Conservation (phyloP, 2,797 vertebrate genomes). For the Anomalospiza imberbis region DNA sequence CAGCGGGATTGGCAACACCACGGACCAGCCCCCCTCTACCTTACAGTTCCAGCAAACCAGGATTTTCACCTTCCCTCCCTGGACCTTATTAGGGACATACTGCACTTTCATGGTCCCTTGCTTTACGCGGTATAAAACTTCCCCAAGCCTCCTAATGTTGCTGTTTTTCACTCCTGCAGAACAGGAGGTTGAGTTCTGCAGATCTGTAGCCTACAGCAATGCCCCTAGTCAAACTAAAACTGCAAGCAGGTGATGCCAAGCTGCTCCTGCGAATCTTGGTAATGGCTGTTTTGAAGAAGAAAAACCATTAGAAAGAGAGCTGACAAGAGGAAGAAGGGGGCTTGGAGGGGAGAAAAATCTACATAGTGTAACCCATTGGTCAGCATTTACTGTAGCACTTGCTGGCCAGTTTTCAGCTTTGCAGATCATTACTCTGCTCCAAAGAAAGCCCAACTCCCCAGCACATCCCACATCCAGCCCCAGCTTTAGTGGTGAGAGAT, state of each 20-base stretch:
- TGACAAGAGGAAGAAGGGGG: background rate
- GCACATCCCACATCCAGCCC: background rate
- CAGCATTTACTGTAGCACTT: background rate
- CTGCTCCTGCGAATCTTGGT: background rate
- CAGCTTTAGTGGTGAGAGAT: background rate
- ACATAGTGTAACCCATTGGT: background rate
- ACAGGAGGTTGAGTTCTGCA: background rate
- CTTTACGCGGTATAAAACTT: background rate
- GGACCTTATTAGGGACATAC: background rate
- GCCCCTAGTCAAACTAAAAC: constrained; percentile 2
- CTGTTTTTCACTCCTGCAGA: background rate
- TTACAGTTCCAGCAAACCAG: background rate
- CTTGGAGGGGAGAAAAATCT: background rate
- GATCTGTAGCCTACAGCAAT: constrained; percentile 6
- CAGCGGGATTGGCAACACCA: fast-evolving
- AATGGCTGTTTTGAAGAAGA: background rate
- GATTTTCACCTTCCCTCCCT: background rate
- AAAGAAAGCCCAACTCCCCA: background rate
- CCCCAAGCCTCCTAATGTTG: background rate
- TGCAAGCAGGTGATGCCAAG: background rate
- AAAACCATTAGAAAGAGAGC: background rate
- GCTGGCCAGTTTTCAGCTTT: background rate
- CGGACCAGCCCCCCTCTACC: background rate
- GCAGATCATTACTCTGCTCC: background rate
- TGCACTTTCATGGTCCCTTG: constrained; percentile 12